Evolutionary conservation across 2,797 vertebrate genomes (phyloP).

Genomic region (Cyclura pinguis): DNA sequence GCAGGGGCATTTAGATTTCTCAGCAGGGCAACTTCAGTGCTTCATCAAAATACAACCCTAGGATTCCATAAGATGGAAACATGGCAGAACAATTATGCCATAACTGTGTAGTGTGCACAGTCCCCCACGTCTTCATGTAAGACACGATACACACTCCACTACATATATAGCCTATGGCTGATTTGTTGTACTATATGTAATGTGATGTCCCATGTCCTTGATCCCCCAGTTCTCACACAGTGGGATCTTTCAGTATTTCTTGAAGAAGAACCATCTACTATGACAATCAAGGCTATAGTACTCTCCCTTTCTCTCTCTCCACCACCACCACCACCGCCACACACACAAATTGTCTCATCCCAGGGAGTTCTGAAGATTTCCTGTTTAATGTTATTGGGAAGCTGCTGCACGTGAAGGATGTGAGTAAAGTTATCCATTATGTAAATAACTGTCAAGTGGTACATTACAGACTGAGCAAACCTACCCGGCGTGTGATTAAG

Average conservation of each 20-base stretch:
- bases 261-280: conserved; percentile 16
- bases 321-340: not conserved
- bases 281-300: not conserved
- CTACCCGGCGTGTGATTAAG: conserved; percentile 33
- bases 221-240: not conserved
- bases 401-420: not conserved
- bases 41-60: no score
- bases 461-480: conserved; percentile 16
- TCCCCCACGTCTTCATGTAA: no score
- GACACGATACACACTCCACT: not conserved
- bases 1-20: no score
- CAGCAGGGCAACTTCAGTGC: no score
- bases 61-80: no score
- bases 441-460: conserved; percentile 49
- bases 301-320: no score
- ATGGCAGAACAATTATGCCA: no score
- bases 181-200: not conserved
- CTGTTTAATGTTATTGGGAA: conserved; percentile 28
- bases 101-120: not conserved
- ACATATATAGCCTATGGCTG: not conserved
- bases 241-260: not conserved
- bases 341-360: not conserved
- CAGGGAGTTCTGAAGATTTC: not conserved
- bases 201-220: not conserved
- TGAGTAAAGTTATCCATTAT: conserved; percentile 58